A percentile compares a stretch with the other conserved stretches of the same genome.
These are phyloP conservation scores for Invenusta paracnida DNA, from an alignment of 2,888 invertebrate genomes.

Conservation along the genomic window DNA sequence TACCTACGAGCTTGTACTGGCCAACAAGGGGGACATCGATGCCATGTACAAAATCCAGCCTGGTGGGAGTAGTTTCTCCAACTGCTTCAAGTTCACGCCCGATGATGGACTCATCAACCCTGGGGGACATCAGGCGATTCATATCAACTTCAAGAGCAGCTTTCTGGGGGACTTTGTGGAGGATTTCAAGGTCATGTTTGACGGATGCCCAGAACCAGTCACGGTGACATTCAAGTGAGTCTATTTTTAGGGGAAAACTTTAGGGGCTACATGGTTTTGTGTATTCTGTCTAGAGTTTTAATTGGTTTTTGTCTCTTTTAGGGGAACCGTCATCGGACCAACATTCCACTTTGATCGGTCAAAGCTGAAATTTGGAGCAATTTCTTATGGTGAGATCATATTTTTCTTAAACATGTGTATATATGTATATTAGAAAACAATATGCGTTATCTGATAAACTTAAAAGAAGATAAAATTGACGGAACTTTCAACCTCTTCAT, in stretches of 20 bases:
- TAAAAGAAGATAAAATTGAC: no score
- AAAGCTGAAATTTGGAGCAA: slow-evolving; percentile 57
- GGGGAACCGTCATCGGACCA: slow-evolving; percentile 60
- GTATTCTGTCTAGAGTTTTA: not conserved
- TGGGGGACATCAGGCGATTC: slow-evolving; percentile 59
- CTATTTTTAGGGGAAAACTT: not conserved
- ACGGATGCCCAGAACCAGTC: slow-evolving; percentile 49
- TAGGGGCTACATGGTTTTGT: not conserved
- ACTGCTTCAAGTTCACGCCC: slow-evolving; percentile 58
- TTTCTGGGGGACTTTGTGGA: slow-evolving; percentile 59
- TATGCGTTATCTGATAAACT: no score
- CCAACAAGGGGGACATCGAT: slow-evolving; percentile 60
- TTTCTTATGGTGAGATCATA: slow-evolving; percentile 55
- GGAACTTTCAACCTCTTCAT: no score
- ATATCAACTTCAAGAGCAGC: slow-evolving; percentile 54
- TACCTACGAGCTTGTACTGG: slow-evolving; percentile 59
- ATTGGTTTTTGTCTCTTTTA: slow-evolving; percentile 44
- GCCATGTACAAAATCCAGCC: slow-evolving; percentile 57
- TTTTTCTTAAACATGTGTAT: slow-evolving; percentile 36
- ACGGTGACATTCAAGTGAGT: slow-evolving; percentile 31
- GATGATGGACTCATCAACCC: slow-evolving; percentile 59
- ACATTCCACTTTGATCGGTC: slow-evolving; percentile 60
- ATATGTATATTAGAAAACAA: no score
- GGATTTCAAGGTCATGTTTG: slow-evolving; percentile 57
- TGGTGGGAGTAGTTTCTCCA: slow-evolving; percentile 54